Evolutionary conservation across 2,888 invertebrate species (phyloP), one percentile per base, ranked within the genome.

Genomic region (Lycaena phlaeas): DNA sequence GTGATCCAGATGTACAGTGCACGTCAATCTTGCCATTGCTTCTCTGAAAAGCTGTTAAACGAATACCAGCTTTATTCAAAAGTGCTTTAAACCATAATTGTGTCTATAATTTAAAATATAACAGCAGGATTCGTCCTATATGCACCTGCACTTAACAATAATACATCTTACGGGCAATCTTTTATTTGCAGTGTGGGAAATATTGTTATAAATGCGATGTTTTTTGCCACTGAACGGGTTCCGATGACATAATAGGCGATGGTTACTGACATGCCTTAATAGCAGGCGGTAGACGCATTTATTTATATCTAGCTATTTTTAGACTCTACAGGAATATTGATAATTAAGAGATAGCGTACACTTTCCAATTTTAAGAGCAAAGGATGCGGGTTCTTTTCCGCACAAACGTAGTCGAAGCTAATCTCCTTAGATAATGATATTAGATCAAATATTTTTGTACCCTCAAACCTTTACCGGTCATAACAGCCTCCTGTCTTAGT

Each of bases 101-200:
- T n/a, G n/a, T n/a, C n/a, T n/a, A n/a, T n/a, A n/a, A n/a, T n/a
- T n/a, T n/a, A n/a, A n/a, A n/a, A n/a, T n/a, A n/a, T n/a, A n/a
- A 37, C 10, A 27, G 43, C 34, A 26, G 22, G 30, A 12, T 27
- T 14, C 15, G 10, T 30, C 4, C 18, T 22, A 36, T 26, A 40
- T 17, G 58, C 81, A 78, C 76, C 76, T 79, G 79, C 75, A 62
- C 56, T 54, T 40, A 48, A 52, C 46, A 48, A 52, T 59, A 51
- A 57, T 58, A 61, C 57, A 52, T 55, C 57, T 65, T 67, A 65
- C 61, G 61, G 57, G 59, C 53, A 66, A 66, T 57, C 61, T 60
- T 57, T 59, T 68, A 63, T 66, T 56, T 54, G 49, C 46, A 53
- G 44, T 73, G 75, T 77, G 77, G 65, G 78, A 78, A 74, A 51